Base-by-base conservation (phyloP, 2,888 invertebrate species). In the Pheosia tremula region DNA sequence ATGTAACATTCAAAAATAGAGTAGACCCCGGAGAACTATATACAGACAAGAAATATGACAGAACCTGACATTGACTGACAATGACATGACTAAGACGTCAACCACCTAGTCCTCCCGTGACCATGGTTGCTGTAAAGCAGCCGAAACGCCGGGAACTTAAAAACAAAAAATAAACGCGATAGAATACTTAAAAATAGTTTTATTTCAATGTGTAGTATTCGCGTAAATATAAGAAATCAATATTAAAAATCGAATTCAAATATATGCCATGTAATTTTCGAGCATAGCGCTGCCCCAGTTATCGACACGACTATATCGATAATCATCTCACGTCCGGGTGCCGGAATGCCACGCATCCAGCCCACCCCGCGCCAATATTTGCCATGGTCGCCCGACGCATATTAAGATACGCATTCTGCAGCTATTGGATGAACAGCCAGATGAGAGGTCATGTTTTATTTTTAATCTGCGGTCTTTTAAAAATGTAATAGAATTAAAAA, bases 301-400 rank as follows among this genome's bases (percentile, higher is more conserved):
- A 77, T 74, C 69, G 67, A 70, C 63, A 64, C 52, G 11, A 10
- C 66, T 72, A 65, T 82, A 83, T 84, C 83, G 80, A 79, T 71
- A 80, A 67, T 66, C 74, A 58, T 47, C 63, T 79, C 85, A 83
- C 88, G 82, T 85, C 77, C 68, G 67, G 78, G 67, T 77, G 76
- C 74, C 77, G 79, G 77, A 82, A 90, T 90, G 85, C 89, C 84
- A 47, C 53, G 78, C 85, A 85, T 85, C 81, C 75, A 78, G 75
- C 76, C 78, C 79, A 67, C 69, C 73, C 72, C 68, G 68, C 78
- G 66, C 75, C 80, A 78, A 86, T 88, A 87, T 88, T 87, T 85
- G 85, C 81, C 83, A 83, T 75, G 62, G 65, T 68, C 69, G 61
- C 66, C 24, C 24, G 66, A 75, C 80, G 83, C 81, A 83, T 84